Conservation (phyloP, 2,113 vertebrate species). For the Laterallus jamaicensis region DNA sequence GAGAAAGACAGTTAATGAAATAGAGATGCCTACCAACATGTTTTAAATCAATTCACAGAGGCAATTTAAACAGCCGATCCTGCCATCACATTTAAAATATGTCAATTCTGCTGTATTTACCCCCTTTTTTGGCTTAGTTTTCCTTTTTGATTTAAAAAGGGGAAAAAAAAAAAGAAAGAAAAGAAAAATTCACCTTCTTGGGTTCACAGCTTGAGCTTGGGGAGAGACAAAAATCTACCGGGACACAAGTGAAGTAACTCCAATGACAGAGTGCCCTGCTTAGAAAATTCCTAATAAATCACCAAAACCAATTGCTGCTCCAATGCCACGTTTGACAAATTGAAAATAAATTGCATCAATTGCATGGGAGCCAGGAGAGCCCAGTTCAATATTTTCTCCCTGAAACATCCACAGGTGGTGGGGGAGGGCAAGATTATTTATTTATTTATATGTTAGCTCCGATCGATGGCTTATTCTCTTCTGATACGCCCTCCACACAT, state of each 20-base stretch:
- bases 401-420: constrained; percentile 69
- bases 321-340: constrained; percentile 73
- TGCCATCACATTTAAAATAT: constrained; percentile 68
- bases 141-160: background rate
- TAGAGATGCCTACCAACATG: constrained; percentile 69
- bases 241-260: constrained; percentile 46
- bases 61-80: constrained; percentile 75
- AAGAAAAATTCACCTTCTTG: background rate
- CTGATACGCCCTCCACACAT: too few relatives aligned
- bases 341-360: constrained; percentile 81
- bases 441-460: constrained; percentile 12
- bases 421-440: background rate
- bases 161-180: background rate
- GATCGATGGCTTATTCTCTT: constrained; percentile 37
- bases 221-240: constrained; percentile 40
- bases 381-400: constrained; percentile 63
- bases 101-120: constrained; percentile 66
- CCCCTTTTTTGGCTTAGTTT: constrained; percentile 17
- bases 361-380: constrained; percentile 71
- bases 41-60: constrained; percentile 77
- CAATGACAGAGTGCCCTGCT: constrained; percentile 79
- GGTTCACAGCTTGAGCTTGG: constrained; percentile 5
- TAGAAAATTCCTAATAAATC: constrained; percentile 84
- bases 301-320: constrained; percentile 71
- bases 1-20: constrained; percentile 76